These are phyloP conservation scores for Cladorhizidae sp. DNA, from an alignment of 37 sponge, comb jelly and placozoan species.

Conservation along the genomic window DNA sequence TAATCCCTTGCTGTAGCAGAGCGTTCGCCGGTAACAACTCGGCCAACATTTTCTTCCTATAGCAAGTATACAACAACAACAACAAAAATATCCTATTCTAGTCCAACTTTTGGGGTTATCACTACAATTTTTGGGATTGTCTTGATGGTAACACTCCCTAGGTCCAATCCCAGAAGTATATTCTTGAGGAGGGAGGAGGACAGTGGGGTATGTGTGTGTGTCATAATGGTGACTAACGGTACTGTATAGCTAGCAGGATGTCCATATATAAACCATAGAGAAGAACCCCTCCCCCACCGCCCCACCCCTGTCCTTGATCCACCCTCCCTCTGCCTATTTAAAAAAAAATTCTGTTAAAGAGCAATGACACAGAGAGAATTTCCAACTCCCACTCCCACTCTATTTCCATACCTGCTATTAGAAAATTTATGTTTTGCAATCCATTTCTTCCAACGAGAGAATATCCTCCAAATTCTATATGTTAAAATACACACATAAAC, in stretches of 20 bases:
- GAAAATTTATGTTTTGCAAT: slow-evolving; percentile 1
- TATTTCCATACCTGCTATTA: background rate
- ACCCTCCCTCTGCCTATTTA: background rate
- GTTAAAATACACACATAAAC: background rate
- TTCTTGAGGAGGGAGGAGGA: too few species aligned
- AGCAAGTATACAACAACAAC: too few species aligned
- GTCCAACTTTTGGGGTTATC: too few species aligned
- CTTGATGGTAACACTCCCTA: too few species aligned
- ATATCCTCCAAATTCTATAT: slow-evolving; percentile 27
- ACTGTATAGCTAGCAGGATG: too few species aligned
- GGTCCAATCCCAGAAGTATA: too few species aligned
- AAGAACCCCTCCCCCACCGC: too few species aligned
- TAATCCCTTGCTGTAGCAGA: slow-evolving; percentile 9
- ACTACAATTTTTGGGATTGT: too few species aligned
- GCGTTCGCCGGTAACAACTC: slow-evolving; percentile 4
- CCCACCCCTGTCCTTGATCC: background rate
- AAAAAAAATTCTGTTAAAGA: background rate
- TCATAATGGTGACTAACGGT: too few species aligned
- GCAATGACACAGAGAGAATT: background rate
- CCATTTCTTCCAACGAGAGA: slow-evolving; percentile 34
- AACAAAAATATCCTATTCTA: too few species aligned
- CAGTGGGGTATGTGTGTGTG: too few species aligned
- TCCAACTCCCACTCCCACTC: background rate
- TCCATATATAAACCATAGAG: too few species aligned
- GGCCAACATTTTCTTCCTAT: background rate